These are phyloP conservation scores for Ceyx erithaca DNA, from an alignment of 2,797 vertebrate species.

Conservation along the genomic window DNA sequence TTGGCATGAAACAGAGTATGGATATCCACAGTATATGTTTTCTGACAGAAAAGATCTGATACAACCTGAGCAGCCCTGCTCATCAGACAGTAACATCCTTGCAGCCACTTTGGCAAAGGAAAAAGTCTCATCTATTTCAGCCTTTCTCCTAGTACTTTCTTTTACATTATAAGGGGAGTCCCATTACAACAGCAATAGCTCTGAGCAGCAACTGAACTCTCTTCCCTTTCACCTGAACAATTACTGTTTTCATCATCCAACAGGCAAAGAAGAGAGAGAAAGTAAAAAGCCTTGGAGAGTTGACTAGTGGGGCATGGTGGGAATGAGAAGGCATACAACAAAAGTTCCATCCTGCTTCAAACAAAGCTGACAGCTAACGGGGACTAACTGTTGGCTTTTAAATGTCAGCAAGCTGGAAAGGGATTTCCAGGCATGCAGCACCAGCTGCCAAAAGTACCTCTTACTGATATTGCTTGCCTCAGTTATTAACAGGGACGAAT, in stretches of 20 bases:
- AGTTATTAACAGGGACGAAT: not conserved
- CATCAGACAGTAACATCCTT: not conserved
- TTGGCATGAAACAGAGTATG: not conserved
- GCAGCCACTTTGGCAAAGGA: not conserved
- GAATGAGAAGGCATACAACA: not conserved
- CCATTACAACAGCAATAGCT: not conserved
- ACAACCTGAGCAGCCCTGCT: not conserved
- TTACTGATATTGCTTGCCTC: constrained; percentile 31
- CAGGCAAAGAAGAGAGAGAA: not conserved
- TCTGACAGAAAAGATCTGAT: not conserved
- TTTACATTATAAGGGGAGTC: not conserved
- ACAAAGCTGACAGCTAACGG: not conserved
- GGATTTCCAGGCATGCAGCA: constrained; percentile 60
- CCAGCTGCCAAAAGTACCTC: constrained; percentile 67
- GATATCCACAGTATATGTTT: not conserved
- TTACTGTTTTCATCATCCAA: not conserved
- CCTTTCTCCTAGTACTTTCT: not conserved
- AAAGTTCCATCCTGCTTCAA: not conserved
- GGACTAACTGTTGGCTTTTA: constrained; percentile 57
- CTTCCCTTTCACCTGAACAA: not conserved
- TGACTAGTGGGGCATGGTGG: not conserved
- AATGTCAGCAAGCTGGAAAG: constrained; percentile 68
- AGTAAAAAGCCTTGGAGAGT: not conserved
- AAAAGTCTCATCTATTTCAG: not conserved
- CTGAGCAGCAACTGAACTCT: not conserved